Evolutionary conservation across 2,113 vertebrate genomes (phyloP), one percentile per base, ranked within the genome.

Genomic region (Tragelaphus scriptus): DNA sequence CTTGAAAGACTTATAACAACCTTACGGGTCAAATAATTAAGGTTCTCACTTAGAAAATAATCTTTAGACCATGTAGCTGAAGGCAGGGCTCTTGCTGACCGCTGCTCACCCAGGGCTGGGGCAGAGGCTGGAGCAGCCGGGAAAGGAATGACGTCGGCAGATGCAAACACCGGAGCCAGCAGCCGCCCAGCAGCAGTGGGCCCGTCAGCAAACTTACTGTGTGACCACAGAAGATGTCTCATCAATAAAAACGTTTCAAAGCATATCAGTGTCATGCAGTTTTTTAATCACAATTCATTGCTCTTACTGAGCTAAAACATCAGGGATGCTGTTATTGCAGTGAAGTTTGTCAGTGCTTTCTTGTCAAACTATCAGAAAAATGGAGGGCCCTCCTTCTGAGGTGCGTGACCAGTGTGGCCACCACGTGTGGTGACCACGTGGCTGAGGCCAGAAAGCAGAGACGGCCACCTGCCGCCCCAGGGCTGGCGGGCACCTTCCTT

Each of bases 21-120:
- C 59, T 95, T 55, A 80, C 28, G 65, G 75, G 56, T 92, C 96
- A 89, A 88, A 77, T 86, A 75, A n/a, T 93, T 81, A 95, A 89
- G 61, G 85, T 63, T 95, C 56, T 89, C 75, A 82, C 10, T 58
- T 30, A 77, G 56, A 71, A 85, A 88, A 30, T 82, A 14, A 88
- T 63, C 44, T 96, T 68, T 93, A 77, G 51, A 91, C 49, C 14
- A 59, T 7, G 12, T 1, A 3, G 6, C 61, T 49, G 6, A 65
- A n/a, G 65, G 71, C 40, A 30, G 75, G 87, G 90, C 36, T 85
- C 77, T 28, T 25, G 55, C 81, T 23, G 51, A 26, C 14, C 0
- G 1, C 4, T 40, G 49, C 59, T 75, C 7, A 23, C 87, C 75
- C 25, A 26, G 58, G 44, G 7, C 16, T 3, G 25, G 30, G 47